Evolutionary conservation across 2,113 vertebrate genomes (phyloP), one percentile per base, ranked within the genome.

Genomic region (Eudyptes chrysolophus): DNA sequence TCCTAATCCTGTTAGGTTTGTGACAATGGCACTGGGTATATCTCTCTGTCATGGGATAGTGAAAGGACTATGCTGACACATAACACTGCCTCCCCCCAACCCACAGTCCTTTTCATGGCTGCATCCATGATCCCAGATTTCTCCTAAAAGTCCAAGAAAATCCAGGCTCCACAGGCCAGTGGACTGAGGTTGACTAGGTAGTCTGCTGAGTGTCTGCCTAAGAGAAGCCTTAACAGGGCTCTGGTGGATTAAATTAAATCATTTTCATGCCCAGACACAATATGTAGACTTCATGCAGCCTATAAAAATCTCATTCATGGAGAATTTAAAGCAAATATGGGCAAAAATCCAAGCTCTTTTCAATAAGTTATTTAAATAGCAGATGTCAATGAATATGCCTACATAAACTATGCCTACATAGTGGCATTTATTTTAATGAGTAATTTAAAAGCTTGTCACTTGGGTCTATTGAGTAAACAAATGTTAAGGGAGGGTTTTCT

Each of bases 301-400:
- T 76, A 84, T 62, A 71, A 89, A 94, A 84, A 84, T 51, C 40
- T 79, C 9, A 83, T 64, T 85, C 24, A 79, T 36, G 7, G 22
- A 84, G 64, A 90, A 65, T 61, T 92, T 77, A 90, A 77, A 83
- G 70, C 34, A 88, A 92, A 90, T 83, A 77, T 11, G 42, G 77
- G 70, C 74, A 96, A 92, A 94, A 93, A 71, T 58, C 82, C 71
- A 95, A 83, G 32, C 20, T 84, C 49, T 92, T 84, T 86, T 92
- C 76, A 92, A 34, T 52, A 92, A 54, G 19, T 83, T 93, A 90
- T 87, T 92, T 90, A 80, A 95, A 95, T 84, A 92, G 71, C 62
- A 97, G 66, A 74, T 88, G 79, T 32, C 94, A 92, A 62, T 74
- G 79, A 86, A 80, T 87, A 87, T 66, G 69, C 62, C 76, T 92